Conservation (phyloP, 2,888 invertebrate species). For the Scaptomyza polygonia region DNA sequence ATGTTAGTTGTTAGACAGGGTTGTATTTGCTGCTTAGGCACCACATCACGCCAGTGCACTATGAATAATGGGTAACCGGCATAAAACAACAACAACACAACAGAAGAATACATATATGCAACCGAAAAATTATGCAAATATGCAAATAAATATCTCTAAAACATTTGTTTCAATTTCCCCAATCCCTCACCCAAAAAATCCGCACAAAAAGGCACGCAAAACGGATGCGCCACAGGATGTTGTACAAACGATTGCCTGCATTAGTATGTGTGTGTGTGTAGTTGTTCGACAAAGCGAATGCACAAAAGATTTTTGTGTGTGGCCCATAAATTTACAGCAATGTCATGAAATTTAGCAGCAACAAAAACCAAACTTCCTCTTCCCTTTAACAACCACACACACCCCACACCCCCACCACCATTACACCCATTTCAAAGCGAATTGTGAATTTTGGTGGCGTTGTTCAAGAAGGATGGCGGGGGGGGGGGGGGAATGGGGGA, state of each 20-base stretch:
- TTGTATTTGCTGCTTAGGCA: background rate
- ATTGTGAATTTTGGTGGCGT: slow-evolving; percentile 31
- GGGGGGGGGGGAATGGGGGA: slow-evolving; percentile 5
- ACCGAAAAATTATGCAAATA: slow-evolving; percentile 71
- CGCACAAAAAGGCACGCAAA: slow-evolving; percentile 2
- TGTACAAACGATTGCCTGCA: slow-evolving; percentile 59
- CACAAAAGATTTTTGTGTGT: slow-evolving; percentile 67
- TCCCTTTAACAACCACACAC: background rate
- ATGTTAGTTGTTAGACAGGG: background rate
- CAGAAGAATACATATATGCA: slow-evolving; percentile 34
- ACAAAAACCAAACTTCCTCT: slow-evolving; percentile 6
- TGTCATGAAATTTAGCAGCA: slow-evolving; percentile 64
- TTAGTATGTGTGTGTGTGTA: slow-evolving; percentile 13
- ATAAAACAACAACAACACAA: slow-evolving; percentile 7
- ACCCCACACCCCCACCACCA: background rate
- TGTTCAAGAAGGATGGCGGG: background rate
- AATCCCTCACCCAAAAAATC: background rate
- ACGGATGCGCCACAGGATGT: slow-evolving; percentile 59
- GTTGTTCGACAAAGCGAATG: slow-evolving; percentile 38
- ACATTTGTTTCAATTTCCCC: slow-evolving; percentile 73
- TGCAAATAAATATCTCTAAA: slow-evolving; percentile 77
- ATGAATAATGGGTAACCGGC: slow-evolving; percentile 55
- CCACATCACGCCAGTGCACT: slow-evolving; percentile 23
- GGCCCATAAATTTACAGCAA: slow-evolving; percentile 69
- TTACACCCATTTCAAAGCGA: background rate